Percentiles rank a stretch among this genome's conserved stretches.
Evolutionary conservation across 2,888 invertebrate species (phyloP).

Genomic region (Oscheius sp.): DNA sequence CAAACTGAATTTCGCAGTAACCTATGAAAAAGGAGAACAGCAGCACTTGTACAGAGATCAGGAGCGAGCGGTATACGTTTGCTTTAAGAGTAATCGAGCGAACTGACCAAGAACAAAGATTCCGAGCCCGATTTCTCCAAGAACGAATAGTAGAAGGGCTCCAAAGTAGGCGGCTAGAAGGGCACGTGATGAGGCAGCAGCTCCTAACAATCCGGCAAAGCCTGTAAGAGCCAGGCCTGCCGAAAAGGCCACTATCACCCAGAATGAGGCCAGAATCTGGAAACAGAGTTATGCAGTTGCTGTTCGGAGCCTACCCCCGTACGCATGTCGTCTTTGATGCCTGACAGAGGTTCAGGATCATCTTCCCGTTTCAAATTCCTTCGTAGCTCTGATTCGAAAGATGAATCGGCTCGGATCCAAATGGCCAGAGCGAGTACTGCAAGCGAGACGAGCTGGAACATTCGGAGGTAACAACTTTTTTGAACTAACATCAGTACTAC

Average conservation of each 20-base stretch:
- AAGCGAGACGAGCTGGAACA: slow-evolving; percentile 60
- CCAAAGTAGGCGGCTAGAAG: slow-evolving; percentile 45
- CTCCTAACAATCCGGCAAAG: slow-evolving; percentile 55
- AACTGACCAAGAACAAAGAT: slow-evolving; percentile 50
- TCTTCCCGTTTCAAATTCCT: slow-evolving; percentile 44
- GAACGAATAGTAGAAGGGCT: slow-evolving; percentile 55
- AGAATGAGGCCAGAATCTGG: slow-evolving; percentile 64
- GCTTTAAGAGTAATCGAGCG: too few relatives aligned
- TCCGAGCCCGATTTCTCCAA: slow-evolving; percentile 66
- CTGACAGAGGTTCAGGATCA: slow-evolving; percentile 50
- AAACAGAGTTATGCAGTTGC: slow-evolving; percentile 2
- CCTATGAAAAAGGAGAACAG: too few relatives aligned
- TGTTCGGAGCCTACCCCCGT: slow-evolving; percentile 39
- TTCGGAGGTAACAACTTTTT: too few relatives aligned
- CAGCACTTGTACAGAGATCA: too few relatives aligned
- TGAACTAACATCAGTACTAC: too few relatives aligned
- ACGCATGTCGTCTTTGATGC: slow-evolving; percentile 56
- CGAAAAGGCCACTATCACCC: slow-evolving; percentile 67
- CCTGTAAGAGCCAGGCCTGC: slow-evolving; percentile 60
- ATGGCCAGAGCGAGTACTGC: slow-evolving; percentile 60
- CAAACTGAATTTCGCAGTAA: too few relatives aligned
- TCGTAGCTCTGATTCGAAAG: slow-evolving; percentile 63
- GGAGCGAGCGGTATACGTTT: too few relatives aligned
- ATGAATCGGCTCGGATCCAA: slow-evolving; percentile 65
- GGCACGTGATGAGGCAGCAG: slow-evolving; percentile 1